Evolutionary conservation across 2,888 invertebrate species (phyloP).

Genomic region (Clitarchus hookeri): DNA sequence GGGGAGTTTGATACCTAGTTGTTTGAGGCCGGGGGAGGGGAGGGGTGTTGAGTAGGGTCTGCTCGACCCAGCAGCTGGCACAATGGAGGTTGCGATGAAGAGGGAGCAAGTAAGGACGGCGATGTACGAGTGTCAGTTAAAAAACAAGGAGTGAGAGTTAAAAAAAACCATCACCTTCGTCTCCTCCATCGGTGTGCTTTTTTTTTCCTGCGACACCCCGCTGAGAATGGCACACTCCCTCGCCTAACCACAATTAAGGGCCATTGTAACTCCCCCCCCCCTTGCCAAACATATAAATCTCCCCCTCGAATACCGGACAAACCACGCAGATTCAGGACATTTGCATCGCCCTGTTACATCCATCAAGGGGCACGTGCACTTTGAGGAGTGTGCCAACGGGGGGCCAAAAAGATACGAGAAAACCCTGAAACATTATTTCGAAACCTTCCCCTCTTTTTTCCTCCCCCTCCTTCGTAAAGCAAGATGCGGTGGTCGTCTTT

Average conservation of each 20-base stretch:
- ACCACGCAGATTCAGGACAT: neutral
- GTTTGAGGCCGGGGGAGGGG: no score
- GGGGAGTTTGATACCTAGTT: neutral
- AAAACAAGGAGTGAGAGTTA: neutral
- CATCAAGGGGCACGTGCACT: neutral
- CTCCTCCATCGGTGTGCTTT: no score
- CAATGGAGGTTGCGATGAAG: neutral
- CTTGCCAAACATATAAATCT: neutral
- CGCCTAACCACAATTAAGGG: neutral
- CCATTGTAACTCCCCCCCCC: neutral
- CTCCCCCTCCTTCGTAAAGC: neutral
- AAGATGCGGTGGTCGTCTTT: neutral
- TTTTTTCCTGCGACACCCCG: no score
- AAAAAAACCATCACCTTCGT: neutral
- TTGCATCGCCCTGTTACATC: neutral
- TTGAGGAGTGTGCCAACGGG: neutral
- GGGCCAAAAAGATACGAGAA: no score
- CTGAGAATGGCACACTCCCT: no score
- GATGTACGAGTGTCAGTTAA: neutral
- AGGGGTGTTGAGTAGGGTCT: no score
- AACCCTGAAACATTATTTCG: neutral
- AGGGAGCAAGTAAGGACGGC: neutral
- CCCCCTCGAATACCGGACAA: neutral
- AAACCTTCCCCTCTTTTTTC: neutral
- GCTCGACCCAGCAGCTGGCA: neutral